Base-by-base conservation (phyloP, 2,113 vertebrate genomes). In the Tichodroma muraria region DNA sequence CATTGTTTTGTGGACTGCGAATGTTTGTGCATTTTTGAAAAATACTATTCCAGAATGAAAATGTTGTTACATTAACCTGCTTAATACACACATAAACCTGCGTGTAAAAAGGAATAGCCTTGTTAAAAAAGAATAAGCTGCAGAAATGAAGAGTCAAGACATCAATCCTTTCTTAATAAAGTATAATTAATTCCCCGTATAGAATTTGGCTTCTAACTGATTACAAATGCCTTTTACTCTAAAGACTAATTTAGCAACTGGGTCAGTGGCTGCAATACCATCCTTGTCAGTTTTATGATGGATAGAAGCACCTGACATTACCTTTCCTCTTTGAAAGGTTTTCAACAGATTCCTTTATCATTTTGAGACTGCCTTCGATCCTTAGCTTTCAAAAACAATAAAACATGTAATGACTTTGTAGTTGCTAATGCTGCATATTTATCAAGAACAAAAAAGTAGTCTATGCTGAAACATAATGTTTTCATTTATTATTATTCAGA, bases 371-470 rank as follows among this genome's bases (percentile, higher is more conserved):
- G 57, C 8, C 1, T 95, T 91, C 13, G 4, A 95, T 95, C 40
- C 56, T 44, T 54, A 71, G 65, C 95, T 94, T 93, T 96, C 90
- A 95, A 80, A 95, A 93, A 63, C 86, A 92, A 89, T 94, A 80
- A 94, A 92, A 96, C 77, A 54, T 50, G 52, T 44, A 90, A 93
- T 80, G 75, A 90, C 54, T 91, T 66, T n/a, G 25, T 64, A 52
- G 60, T 54, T 69, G 44, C 64, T 95, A 92, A 92, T 90, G 90
- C 49, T 78, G 44, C 27, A 61, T 90, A 73, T 91, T 92, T 94
- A 94, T 85, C 57, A 87, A 75, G 71, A 89, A 52, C 27, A 83
- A 88, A 90, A 73, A 70, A 35, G n/a, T 20, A 50, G 17, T 70
- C 72, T 88, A 49, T 56, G 47, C 88, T 64, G 54, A 78, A 89